Base-by-base conservation (phyloP, 2,797 vertebrate genomes). In the Channa striata region DNA sequence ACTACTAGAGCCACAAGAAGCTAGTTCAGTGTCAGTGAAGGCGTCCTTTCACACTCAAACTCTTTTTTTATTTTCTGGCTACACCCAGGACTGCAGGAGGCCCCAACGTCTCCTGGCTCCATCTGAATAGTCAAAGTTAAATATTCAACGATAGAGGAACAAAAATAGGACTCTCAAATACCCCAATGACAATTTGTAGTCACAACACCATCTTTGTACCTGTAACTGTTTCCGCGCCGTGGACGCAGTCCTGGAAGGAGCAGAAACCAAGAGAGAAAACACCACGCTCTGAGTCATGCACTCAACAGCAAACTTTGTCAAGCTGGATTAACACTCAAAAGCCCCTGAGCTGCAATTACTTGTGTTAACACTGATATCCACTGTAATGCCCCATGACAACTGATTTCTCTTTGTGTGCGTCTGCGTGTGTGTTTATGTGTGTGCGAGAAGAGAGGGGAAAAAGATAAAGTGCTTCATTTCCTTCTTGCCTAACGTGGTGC, bases 311-410 rank as follows among this genome's bases (percentile, higher is more conserved):
- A 87, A 89, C 81, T 88, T 89, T 83, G 74, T 81, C 80, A 76
- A 75, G 81, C 80, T 73, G 87, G 85, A 91, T 89, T 90, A 89
- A 86, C 80, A 74, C 83, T 85, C 85, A 23, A 69, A 74, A 76
- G 77, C 85, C 85, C 78, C 80, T 23, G 40, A 87, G 77, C 79
- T 76, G 83, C 83, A 90, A 91, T 93, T 89, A 91, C 82, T 89
- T 86, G 83, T 81, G 79, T 87, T 88, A 88, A 91, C 85, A 88
- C 82, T 88, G 84, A 88, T 87, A 90, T 85, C 87, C 83, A 84
- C 81, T 82, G 72, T 87, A 81, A 88, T 23, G 50, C 65, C 77
- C 80, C 83, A 53, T 39, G 74, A 86, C 52, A 59, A 53, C 76
- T 83, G 84, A 81, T 75, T 76, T 70, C 68, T 72, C 68, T 73